These are phyloP conservation scores for Pseudochirops cupreus DNA, from an alignment of 2,797 vertebrate species.

Conservation along the genomic window DNA sequence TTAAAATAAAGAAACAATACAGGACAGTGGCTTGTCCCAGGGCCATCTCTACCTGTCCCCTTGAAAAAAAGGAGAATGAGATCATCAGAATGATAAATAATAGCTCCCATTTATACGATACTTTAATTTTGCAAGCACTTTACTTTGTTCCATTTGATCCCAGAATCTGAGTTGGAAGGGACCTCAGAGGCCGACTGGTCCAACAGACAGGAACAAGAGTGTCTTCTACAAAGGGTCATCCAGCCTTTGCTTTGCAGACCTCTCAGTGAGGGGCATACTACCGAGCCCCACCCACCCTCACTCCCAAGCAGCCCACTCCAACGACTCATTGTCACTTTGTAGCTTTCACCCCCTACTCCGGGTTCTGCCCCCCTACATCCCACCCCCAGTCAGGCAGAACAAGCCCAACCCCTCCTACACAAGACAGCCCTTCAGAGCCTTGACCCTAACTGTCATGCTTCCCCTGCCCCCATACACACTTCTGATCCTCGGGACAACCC, in stretches of 20 bases:
- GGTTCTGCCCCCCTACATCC: background rate
- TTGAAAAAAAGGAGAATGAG: background rate
- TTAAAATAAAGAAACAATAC: background rate
- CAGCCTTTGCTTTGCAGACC: background rate
- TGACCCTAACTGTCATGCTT: background rate
- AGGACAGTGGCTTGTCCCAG: background rate
- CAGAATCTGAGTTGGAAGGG: background rate
- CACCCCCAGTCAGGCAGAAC: background rate
- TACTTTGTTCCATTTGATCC: background rate
- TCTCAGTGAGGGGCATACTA: background rate
- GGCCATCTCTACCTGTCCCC: background rate
- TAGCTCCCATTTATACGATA: background rate
- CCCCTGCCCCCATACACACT: accelerated
- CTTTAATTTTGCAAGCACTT: background rate
- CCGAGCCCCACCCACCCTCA: too few species aligned
- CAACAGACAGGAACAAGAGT: background rate
- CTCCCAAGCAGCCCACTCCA: background rate
- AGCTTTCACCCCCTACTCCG: background rate
- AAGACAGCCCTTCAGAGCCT: background rate
- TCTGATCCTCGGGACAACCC: background rate
- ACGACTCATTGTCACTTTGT: background rate
- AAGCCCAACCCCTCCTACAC: background rate
- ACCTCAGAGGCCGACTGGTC: background rate
- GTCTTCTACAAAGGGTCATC: background rate
- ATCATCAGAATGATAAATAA: background rate